These are phyloP conservation scores for Argyrosomus japonicus DNA, from an alignment of 2,113 vertebrate genomes.

Conservation along the genomic window DNA sequence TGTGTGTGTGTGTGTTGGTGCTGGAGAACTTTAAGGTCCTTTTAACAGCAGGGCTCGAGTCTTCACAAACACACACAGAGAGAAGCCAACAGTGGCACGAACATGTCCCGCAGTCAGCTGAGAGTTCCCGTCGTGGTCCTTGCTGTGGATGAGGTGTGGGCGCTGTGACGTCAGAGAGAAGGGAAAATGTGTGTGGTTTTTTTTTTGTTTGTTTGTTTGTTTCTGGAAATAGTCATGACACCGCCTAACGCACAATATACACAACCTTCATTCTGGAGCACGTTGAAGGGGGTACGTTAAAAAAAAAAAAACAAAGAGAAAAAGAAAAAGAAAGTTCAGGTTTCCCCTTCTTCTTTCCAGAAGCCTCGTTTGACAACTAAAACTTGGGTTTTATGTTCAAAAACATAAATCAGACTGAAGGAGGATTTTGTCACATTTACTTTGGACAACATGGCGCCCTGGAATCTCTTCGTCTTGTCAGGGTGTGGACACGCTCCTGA, in stretches of 20 bases:
- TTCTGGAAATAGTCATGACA: conserved; percentile 33
- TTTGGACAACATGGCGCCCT: conserved; percentile 32
- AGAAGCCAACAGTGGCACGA: background rate
- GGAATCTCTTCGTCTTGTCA: background rate
- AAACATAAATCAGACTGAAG: conserved; percentile 23
- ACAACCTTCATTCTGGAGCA: conserved; percentile 59
- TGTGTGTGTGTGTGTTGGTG: background rate
- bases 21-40: conserved; percentile 24
- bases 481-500: conserved; percentile 36
- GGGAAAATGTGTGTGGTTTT: background rate
- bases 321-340: background rate
- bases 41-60: conserved; percentile 40
- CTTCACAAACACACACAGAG: background rate
- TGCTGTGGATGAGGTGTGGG: conserved; percentile 6
- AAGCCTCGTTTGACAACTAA: conserved; percentile 26
- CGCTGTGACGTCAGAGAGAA: conserved; percentile 14
- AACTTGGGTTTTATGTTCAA: conserved; percentile 29
- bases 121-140: conserved; percentile 30
- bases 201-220: background rate
- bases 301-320: background rate
- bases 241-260: conserved; percentile 57
- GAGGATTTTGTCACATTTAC: conserved; percentile 34
- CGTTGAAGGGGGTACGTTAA: background rate
- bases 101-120: background rate
- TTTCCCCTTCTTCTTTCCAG: conserved; percentile 41